Evolutionary conservation across 1,140 invertebrate genomes (phyloP).

Genomic region (Sweltsa coloradensis): DNA sequence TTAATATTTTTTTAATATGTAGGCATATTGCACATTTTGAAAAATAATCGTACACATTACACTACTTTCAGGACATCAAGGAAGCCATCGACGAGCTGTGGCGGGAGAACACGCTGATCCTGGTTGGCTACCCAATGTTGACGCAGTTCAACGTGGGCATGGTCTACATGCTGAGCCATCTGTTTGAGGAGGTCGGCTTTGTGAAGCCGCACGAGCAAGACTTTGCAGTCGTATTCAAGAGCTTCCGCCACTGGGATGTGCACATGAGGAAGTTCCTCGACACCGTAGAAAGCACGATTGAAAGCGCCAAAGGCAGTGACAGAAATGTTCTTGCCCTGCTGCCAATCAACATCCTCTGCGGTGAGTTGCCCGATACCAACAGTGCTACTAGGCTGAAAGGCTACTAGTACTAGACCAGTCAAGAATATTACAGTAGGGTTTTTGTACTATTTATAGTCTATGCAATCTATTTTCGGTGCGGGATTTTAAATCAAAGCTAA

Average conservation of each 20-base stretch:
- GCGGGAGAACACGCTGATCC: conserved; percentile 2
- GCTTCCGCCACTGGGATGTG: background rate
- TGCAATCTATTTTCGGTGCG: too few relatives aligned
- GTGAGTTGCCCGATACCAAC: too few relatives aligned
- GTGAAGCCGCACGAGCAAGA: conserved; percentile 5
- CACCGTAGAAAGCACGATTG: background rate
- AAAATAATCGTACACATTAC: too few relatives aligned
- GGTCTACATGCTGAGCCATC: conserved; percentile 9
- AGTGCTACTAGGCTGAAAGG: too few relatives aligned
- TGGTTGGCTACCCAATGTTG: conserved; percentile 9
- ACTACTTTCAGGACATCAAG: conserved; percentile 6
- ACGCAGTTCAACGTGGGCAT: conserved; percentile 13
- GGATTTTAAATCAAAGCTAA: too few relatives aligned
- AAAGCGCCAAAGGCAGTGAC: background rate
- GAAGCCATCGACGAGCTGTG: background rate
- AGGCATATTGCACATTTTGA: too few relatives aligned
- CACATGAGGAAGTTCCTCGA: background rate
- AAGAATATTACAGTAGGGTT: too few relatives aligned
- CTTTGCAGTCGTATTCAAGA: conserved; percentile 3
- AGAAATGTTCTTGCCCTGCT: background rate
- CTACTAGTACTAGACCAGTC: too few relatives aligned
- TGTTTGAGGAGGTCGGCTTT: conserved; percentile 10
- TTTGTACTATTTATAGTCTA: too few relatives aligned
- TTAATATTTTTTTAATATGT: too few relatives aligned
- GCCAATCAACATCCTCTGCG: conserved; percentile 2